A percentile compares a stretch with the other conserved stretches of the same genome.
phyloP scores from a whole-genome alignment of 2,888 invertebrate genomes.

The Dynastes grantii region DNA sequence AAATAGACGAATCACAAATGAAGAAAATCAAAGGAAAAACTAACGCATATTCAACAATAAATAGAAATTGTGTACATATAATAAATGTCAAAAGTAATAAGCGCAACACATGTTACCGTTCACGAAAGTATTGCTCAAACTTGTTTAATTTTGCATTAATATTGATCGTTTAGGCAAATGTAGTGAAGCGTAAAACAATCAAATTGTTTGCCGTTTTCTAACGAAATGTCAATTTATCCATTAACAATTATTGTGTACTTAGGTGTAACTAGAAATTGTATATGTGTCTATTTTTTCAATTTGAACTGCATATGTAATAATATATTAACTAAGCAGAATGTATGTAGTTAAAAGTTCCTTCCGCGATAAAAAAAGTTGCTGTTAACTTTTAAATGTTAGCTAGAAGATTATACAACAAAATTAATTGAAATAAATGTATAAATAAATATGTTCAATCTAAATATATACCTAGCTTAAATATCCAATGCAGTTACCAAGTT shows the following conservation, averaged over 20 bases:
- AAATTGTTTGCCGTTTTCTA: conserved; percentile 54
- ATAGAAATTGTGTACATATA: conserved; percentile 2
- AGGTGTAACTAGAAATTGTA: conserved; percentile 38
- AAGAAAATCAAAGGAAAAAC: conserved; percentile 32
- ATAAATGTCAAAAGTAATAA: conserved; percentile 25
- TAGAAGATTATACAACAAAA: no score
- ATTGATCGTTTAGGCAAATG: conserved; percentile 36
- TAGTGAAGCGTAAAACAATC: conserved; percentile 58
- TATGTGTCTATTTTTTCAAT: conserved; percentile 44
- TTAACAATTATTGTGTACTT: conserved; percentile 42
- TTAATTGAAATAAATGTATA: no score
- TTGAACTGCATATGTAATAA: conserved; percentile 19
- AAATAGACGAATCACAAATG: background rate
- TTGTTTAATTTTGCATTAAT: conserved; percentile 41
- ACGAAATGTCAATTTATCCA: conserved; percentile 42
- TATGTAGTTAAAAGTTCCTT: conserved; percentile 17
- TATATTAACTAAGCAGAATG: conserved; percentile 18
- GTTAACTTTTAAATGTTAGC: no score
- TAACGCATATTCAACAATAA: conserved; percentile 1
- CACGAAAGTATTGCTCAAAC: conserved; percentile 43
- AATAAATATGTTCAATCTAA: no score
- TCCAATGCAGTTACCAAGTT: background rate
- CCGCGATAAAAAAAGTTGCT: background rate
- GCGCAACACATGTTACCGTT: conserved; percentile 37
- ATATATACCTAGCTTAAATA: no score